phyloP scores from a whole-genome alignment of 2,113 vertebrate genomes.

The Nycticebus coucang region DNA sequence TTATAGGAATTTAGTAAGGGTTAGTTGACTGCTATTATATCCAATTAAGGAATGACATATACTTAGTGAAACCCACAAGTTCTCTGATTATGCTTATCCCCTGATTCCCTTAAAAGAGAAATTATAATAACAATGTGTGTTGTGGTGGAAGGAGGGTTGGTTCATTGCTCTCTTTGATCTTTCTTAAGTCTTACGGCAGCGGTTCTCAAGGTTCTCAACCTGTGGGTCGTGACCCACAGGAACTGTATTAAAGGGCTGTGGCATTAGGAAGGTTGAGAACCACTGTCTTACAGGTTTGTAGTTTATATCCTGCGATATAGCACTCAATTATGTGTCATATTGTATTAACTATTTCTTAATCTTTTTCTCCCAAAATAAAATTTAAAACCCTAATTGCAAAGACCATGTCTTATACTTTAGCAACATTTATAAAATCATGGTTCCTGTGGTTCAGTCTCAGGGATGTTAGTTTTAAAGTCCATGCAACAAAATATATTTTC shows the following conservation, averaged over 20 bases:
- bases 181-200: not conserved
- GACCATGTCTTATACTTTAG: not conserved
- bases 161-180: constrained; percentile 16
- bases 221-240: too few species aligned
- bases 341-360: constrained; percentile 14
- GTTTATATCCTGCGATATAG: not conserved
- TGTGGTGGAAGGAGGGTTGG: not conserved
- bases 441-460: not conserved
- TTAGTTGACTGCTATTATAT: not conserved
- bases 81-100: not conserved
- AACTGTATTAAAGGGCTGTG: too few species aligned
- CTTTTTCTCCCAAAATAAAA: constrained; percentile 42
- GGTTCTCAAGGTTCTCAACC: too few species aligned
- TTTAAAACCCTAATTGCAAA: not conserved
- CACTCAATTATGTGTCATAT: constrained; percentile 4
- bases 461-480: not conserved
- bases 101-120: constrained; percentile 28
- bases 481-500: not conserved
- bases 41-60: not conserved
- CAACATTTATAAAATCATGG: not conserved
- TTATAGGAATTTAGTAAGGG: constrained; percentile 2
- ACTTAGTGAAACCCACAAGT: not conserved
- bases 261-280: too few species aligned
- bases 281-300: constrained; percentile 23
- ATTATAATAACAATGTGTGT: not conserved